phyloP scores from a whole-genome alignment of 2,113 vertebrate genomes.

The Grallaria varia region DNA sequence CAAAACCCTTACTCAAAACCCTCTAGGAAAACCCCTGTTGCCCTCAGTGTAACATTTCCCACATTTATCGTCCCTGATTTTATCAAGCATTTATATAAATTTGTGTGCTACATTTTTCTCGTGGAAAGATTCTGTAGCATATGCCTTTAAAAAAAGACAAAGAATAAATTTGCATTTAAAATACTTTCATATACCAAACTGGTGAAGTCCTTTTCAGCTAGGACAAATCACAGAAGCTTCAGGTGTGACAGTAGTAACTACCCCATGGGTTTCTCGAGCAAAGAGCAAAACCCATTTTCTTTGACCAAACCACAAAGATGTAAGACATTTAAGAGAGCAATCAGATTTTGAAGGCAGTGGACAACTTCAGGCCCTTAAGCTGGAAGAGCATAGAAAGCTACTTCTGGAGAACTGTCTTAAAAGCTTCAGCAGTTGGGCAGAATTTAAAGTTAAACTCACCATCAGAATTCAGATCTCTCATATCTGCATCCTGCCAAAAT shows the following conservation, averaged over 20 bases:
- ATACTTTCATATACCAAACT: neutral
- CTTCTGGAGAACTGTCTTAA: neutral
- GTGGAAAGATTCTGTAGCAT: neutral
- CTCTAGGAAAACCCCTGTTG: neutral
- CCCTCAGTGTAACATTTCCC: neutral
- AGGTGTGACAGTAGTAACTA: neutral
- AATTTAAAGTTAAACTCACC: neutral
- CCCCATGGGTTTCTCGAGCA: neutral
- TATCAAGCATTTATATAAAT: neutral
- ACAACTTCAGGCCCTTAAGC: neutral
- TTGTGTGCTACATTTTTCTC: neutral
- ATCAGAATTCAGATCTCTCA: neutral
- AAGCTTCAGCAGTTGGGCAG: neutral
- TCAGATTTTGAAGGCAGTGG: neutral
- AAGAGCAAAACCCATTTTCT: neutral
- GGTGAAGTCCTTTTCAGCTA: neutral
- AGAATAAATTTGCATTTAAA: neutral
- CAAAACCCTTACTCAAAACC: neutral
- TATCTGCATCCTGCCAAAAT: neutral
- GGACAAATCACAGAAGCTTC: neutral
- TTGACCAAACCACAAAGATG: neutral
- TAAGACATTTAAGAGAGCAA: neutral
- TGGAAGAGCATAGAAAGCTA: neutral
- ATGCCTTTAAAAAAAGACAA: neutral
- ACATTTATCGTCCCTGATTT: neutral